Evolutionary conservation across 2,888 invertebrate genomes (phyloP).

Genomic region (Tipula unca): DNA sequence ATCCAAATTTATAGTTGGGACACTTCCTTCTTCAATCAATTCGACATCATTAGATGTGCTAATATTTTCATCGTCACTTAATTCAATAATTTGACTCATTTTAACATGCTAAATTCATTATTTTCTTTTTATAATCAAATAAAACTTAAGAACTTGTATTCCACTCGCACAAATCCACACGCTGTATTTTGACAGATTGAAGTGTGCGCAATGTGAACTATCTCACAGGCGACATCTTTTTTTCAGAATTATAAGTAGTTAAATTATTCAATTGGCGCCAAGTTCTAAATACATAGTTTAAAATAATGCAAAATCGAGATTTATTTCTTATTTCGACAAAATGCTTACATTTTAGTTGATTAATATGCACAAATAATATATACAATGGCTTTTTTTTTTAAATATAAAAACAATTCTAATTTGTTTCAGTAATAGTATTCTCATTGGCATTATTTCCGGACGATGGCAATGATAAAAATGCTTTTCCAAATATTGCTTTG

Average conservation of each 20-base stretch:
- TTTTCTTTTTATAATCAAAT: not conserved
- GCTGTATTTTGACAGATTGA: not conserved
- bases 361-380: not conserved
- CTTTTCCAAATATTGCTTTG: constrained; percentile 38
- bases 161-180: too few relatives aligned
- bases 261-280: not conserved
- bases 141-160: not conserved
- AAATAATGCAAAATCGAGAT: not conserved
- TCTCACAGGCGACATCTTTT: not conserved
- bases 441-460: not conserved
- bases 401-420: not conserved
- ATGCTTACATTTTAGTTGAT: not conserved
- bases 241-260: not conserved
- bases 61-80: not conserved
- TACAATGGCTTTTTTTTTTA: not conserved
- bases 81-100: not conserved
- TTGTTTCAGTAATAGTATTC: not conserved
- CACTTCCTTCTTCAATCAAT: constrained; percentile 14
- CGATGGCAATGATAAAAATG: constrained; percentile 25
- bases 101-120: not conserved
- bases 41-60: not conserved
- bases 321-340: not conserved
- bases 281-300: too few relatives aligned
- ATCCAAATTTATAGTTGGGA: constrained; percentile 22
- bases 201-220: not conserved